Percentiles rank a stretch among this genome's conserved stretches.
Conservation (phyloP, 2,797 vertebrate species). For the Coilia nasus region DNA sequence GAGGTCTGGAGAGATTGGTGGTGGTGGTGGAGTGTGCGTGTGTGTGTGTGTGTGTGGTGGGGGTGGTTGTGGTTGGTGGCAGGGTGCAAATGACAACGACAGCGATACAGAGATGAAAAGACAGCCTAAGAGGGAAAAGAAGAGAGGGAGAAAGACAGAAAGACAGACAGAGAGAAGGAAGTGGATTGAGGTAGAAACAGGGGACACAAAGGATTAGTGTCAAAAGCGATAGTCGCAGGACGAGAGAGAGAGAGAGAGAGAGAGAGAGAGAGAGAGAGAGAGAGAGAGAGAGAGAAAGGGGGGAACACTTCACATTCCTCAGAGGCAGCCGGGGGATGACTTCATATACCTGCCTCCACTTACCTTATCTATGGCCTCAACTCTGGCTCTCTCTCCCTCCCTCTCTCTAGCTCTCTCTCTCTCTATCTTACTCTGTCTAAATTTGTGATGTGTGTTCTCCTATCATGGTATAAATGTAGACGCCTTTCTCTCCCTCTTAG, state of each 20-base stretch:
- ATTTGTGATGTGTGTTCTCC: background rate
- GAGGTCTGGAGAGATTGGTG: background rate
- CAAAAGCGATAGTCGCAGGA: slow-evolving; percentile 30
- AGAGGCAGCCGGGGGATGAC: slow-evolving; percentile 57
- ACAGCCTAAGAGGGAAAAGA: slow-evolving; percentile 43
- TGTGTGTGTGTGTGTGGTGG: background rate
- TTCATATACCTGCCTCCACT: slow-evolving; percentile 51
- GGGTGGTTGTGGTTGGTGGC: slow-evolving; percentile 11
- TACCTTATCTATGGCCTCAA: slow-evolving; percentile 53
- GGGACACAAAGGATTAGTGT: slow-evolving; percentile 10
- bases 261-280: slow-evolving; percentile 30
- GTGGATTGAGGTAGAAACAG: background rate
- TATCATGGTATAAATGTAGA: no score
- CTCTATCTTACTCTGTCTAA: slow-evolving; percentile 12
- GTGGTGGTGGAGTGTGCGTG: background rate
- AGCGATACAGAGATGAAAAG: slow-evolving; percentile 50
- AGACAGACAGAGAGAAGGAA: slow-evolving; percentile 3
- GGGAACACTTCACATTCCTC: slow-evolving; percentile 50
- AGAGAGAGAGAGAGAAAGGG: slow-evolving; percentile 46
- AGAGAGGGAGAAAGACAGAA: slow-evolving; percentile 30
- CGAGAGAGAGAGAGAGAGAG: slow-evolving; percentile 26
- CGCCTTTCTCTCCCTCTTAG: no score
- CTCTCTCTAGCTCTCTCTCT: slow-evolving; percentile 23
- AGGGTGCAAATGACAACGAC: slow-evolving; percentile 32
- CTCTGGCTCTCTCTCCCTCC: slow-evolving; percentile 39